Conservation (phyloP, 2,888 invertebrate species). For the Amphipyra berbera region DNA sequence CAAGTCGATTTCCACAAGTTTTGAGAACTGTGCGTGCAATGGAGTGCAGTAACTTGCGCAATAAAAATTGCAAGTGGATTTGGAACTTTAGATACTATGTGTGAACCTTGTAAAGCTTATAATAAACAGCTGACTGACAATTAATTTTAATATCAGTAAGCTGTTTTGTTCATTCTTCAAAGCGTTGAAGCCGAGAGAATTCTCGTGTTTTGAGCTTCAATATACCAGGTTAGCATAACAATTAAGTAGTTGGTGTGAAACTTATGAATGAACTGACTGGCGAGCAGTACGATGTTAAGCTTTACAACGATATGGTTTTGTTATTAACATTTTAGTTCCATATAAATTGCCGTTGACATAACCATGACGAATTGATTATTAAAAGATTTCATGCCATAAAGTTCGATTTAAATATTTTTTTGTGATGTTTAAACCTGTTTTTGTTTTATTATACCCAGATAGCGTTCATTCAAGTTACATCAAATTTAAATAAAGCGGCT, state of each 20-base stretch:
- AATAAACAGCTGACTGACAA: neutral
- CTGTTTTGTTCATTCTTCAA: neutral
- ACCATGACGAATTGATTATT: conserved; percentile 11
- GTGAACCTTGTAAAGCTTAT: no score
- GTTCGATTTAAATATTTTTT: neutral
- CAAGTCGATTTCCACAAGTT: no score
- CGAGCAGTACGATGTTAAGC: conserved; percentile 4
- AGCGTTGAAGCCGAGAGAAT: neutral
- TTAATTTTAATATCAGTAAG: neutral
- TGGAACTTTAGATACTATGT: no score
- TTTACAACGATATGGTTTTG: neutral
- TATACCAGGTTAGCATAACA: conserved; percentile 29
- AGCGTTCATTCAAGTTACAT: conserved; percentile 29
- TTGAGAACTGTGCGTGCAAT: no score
- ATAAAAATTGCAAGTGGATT: no score
- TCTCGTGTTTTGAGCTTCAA: conserved; percentile 7
- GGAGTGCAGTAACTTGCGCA: no score
- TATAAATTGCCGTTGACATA: conserved; percentile 4
- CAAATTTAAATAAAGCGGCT: neutral
- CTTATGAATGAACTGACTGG: conserved; percentile 35
- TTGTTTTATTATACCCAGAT: conserved; percentile 13
- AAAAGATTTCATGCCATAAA: neutral
- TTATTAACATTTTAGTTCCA: conserved; percentile 8
- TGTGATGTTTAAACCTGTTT: neutral
- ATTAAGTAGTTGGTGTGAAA: conserved; percentile 23